Conservation (phyloP, 2,888 invertebrate genomes). For the Cryptophagus acutangulus region DNA sequence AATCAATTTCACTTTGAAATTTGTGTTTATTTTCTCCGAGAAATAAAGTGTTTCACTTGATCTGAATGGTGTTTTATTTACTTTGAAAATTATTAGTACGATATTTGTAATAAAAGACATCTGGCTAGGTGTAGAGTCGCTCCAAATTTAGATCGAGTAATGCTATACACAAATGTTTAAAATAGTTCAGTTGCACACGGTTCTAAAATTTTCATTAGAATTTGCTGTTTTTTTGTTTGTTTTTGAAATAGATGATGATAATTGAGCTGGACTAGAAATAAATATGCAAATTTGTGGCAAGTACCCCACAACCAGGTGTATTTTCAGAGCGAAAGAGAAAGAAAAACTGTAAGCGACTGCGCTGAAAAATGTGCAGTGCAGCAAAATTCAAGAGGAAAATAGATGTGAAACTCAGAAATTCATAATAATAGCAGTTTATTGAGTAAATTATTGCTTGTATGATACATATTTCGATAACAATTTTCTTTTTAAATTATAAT, state of each 20-base stretch:
- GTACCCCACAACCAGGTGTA: background rate
- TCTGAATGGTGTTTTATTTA: background rate
- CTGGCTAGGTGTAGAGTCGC: conserved; percentile 34
- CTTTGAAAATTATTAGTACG: background rate
- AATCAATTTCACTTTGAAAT: too few relatives aligned
- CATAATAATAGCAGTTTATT: conserved; percentile 44
- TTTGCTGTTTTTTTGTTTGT: conserved; percentile 16
- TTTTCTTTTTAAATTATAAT: conserved; percentile 31
- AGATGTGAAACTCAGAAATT: conserved; percentile 31
- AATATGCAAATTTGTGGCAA: too few relatives aligned
- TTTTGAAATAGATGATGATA: conserved; percentile 15
- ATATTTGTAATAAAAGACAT: conserved; percentile 15
- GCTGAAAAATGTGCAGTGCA: conserved; percentile 6
- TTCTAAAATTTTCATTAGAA: conserved; percentile 34
- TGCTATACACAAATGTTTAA: conserved; percentile 54
- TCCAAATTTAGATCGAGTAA: conserved; percentile 57
- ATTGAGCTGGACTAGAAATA: conserved; percentile 13
- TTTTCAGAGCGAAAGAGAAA: too few relatives aligned
- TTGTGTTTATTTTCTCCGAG: too few relatives aligned
- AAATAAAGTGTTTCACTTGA: too few relatives aligned
- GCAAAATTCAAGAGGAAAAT: background rate
- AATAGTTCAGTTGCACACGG: conserved; percentile 56
- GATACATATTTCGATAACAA: conserved; percentile 38
- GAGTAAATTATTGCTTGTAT: conserved; percentile 40
- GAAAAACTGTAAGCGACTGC: conserved; percentile 8